Evolutionary conservation across 2,113 vertebrate species (phyloP), one percentile per base, ranked within the genome.

Genomic region (Calyptommatus sinebrachiatus): DNA sequence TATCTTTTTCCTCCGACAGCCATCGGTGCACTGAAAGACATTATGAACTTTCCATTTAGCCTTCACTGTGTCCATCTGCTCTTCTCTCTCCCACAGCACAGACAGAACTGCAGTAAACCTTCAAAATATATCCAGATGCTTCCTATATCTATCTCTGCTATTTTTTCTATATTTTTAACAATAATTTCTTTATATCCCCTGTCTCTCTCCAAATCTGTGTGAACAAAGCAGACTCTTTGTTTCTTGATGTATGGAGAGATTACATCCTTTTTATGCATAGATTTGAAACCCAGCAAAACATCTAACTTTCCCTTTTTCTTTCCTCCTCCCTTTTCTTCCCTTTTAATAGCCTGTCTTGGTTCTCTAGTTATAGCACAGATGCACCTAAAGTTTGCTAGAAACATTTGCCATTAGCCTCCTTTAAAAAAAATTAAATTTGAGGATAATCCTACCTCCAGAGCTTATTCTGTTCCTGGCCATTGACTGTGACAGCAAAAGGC

Each of bases 401-500:
- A 96, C 94, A 95, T 95, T 96, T 96, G 94, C 95, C 94, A 96
- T 96, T 96, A 96, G 94, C 95, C 94, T 93, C 94, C 94, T 94
- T 94, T 94, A 89, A 94, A 95, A 95, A 94, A 95, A 95, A 96
- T 96, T 96, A 95, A 96, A 96, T 96, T 96, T 95, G 95, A 95
- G 95, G 95, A 95, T 96, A 95, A 96, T 96, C 95, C 95, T 96
- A 96, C 96, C 95, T 96, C 95, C 92, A 93, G 95, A 96, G 96
- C 95, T 96, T 96, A 95, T 95, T 96, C 95, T 96, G 95, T 96
- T 96, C 95, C 94, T 96, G 92, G 93, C 91, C 95, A 95, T 94
- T 94, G 94, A 95, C 94, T 95, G 94, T 95, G 95, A 96, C 95
- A 95, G 95, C 95, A 94, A 94, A 94, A 95, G 94, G 92, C 94